phyloP scores from a whole-genome alignment of 2,797 vertebrate genomes.

The Oreochromis mossambicus region DNA sequence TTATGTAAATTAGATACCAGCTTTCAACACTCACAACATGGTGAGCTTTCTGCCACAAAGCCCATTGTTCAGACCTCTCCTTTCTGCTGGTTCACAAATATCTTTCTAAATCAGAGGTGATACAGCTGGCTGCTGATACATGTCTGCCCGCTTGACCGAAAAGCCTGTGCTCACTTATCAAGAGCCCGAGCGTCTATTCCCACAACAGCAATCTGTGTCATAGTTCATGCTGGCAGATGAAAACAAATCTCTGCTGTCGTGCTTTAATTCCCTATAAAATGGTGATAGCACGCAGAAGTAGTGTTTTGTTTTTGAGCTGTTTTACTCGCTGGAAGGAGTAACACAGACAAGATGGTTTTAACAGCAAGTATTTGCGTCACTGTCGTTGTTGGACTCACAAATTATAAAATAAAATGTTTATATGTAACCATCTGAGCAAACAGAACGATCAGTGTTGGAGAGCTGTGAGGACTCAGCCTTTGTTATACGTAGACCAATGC shows the following conservation, averaged over 20 bases:
- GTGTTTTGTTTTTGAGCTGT: neutral
- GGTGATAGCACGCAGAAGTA: neutral
- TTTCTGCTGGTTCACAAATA: slow-evolving; percentile 26
- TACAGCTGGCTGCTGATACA: neutral
- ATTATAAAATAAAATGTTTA: neutral
- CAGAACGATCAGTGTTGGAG: neutral
- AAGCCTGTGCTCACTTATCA: slow-evolving; percentile 1
- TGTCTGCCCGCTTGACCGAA: neutral
- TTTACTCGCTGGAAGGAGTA: neutral
- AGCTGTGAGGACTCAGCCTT: neutral
- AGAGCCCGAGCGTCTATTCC: neutral
- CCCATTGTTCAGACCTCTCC: slow-evolving; percentile 12
- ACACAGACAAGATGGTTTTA: neutral
- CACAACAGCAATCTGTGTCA: neutral
- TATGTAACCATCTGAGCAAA: neutral
- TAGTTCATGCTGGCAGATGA: neutral
- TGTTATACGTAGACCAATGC: slow-evolving; percentile 18
- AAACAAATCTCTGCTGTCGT: neutral
- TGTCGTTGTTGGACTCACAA: neutral
- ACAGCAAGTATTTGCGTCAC: neutral
- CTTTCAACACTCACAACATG: slow-evolving; percentile 22
- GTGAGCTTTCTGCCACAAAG: slow-evolving; percentile 5
- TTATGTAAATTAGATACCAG: slow-evolving; percentile 38
- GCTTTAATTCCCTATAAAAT: neutral
- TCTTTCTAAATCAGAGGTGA: slow-evolving; percentile 4